These are phyloP conservation scores for Microtus ochrogaster DNA, from an alignment of 2,113 vertebrate species.

Conservation along the genomic window DNA sequence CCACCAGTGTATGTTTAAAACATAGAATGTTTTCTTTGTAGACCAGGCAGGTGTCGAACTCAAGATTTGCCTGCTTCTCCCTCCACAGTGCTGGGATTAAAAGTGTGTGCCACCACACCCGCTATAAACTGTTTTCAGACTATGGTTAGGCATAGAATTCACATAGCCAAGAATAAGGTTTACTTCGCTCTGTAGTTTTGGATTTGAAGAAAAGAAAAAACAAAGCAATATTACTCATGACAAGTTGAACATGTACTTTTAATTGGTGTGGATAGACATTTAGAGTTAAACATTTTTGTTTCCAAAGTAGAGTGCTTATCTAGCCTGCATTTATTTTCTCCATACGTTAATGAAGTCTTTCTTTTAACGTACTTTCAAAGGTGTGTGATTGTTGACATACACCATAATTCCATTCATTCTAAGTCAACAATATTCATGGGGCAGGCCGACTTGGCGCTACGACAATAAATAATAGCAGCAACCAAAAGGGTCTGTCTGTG, in stretches of 20 bases:
- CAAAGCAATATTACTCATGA: not conserved
- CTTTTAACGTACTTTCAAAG: not conserved
- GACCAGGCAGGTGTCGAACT: too few relatives aligned
- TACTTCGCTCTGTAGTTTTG: not conserved
- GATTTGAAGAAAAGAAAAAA: not conserved
- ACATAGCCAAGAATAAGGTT: not conserved
- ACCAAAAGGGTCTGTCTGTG: not conserved
- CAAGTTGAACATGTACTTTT: not conserved
- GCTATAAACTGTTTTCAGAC: too few relatives aligned
- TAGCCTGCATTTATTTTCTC: not conserved
- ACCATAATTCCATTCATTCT: not conserved
- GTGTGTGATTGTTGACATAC: not conserved
- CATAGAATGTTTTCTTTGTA: not conserved
- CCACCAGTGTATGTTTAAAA: not conserved
- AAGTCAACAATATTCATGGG: not conserved
- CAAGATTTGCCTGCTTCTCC: too few relatives aligned
- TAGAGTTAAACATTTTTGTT: not conserved
- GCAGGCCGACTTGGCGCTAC: not conserved
- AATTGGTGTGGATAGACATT: not conserved
- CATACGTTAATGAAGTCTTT: not conserved
- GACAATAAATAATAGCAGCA: not conserved
- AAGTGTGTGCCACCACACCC: too few relatives aligned
- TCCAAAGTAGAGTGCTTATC: constrained; percentile 1
- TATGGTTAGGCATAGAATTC: not conserved
- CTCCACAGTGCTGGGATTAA: too few relatives aligned